These are phyloP conservation scores for Neopelma chrysocephalum DNA, from an alignment of 2,797 vertebrate species.

Conservation along the genomic window DNA sequence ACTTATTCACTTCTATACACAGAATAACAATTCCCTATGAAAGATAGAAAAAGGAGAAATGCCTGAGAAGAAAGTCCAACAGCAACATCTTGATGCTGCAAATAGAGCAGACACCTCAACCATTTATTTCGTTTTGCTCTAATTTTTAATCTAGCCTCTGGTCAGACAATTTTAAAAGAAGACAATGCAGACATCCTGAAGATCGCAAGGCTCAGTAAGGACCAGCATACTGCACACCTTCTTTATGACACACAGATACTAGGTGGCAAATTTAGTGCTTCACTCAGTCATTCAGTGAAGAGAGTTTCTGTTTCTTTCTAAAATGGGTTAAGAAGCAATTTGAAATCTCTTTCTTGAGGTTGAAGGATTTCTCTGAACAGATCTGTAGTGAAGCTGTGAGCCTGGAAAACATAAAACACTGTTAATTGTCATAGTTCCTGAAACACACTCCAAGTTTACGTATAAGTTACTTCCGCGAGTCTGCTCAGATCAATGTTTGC, in stretches of 20 bases:
- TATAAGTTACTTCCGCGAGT: neutral
- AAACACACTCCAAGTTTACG: neutral
- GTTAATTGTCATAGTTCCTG: neutral
- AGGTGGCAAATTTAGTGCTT: neutral
- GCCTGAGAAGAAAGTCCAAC: neutral
- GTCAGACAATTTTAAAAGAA: neutral
- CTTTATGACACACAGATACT: neutral
- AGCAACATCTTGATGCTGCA: neutral
- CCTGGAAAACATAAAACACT: slow-evolving; percentile 66
- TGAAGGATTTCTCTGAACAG: slow-evolving; percentile 71
- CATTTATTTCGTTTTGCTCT: neutral
- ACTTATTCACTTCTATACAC: neutral
- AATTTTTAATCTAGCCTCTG: neutral
- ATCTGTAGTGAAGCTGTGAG: slow-evolving; percentile 70
- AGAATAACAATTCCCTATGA: neutral
- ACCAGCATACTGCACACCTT: neutral
- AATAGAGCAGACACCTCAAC: neutral
- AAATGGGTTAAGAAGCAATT: slow-evolving; percentile 60
- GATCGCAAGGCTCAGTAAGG: neutral
- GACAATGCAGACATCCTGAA: neutral
- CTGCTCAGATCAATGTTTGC: neutral
- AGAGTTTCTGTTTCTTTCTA: neutral
- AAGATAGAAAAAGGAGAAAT: neutral
- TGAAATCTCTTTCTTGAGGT: slow-evolving; percentile 74
- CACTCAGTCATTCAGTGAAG: neutral